A percentile compares a stretch with the other conserved stretches of the same genome.
These are phyloP conservation scores for Himalopsyche japonica DNA, from an alignment of 2,888 invertebrate genomes.

Conservation along the genomic window DNA sequence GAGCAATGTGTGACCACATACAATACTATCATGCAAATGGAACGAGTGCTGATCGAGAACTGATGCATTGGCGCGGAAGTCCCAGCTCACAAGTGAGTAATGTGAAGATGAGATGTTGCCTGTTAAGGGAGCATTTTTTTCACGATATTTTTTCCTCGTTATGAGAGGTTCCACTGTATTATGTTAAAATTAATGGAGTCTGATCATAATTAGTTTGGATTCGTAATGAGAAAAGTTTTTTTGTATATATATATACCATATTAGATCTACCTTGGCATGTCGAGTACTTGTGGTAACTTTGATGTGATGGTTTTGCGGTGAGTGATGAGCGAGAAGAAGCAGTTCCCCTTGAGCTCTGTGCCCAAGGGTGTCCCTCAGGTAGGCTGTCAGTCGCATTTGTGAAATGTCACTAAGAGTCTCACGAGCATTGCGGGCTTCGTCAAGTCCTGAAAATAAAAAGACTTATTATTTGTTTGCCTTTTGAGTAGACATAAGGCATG, in stretches of 20 bases:
- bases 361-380: constrained; percentile 70
- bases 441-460: constrained; percentile 49
- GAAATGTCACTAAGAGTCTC: constrained; percentile 69
- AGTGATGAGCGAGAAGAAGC: constrained; percentile 76
- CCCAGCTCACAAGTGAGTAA: too few relatives aligned
- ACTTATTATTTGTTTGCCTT: background rate
- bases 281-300: constrained; percentile 85
- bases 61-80: too few relatives aligned
- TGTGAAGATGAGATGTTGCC: too few relatives aligned
- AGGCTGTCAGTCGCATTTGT: constrained; percentile 69
- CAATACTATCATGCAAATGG: too few relatives aligned
- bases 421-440: constrained; percentile 61
- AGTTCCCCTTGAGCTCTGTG: constrained; percentile 70
- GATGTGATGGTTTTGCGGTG: constrained; percentile 80
- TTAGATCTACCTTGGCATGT: constrained; percentile 66
- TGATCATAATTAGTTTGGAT: background rate
- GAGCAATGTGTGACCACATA: too few relatives aligned
- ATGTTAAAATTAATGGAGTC: too few relatives aligned
- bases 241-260: background rate
- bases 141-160: too few relatives aligned
- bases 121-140: too few relatives aligned
- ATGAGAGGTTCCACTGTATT: too few relatives aligned
- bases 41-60: too few relatives aligned
- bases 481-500: too few relatives aligned
- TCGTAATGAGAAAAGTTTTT: background rate